Conservation (phyloP, 2,113 vertebrate species). For the Pelecanus crispus region DNA sequence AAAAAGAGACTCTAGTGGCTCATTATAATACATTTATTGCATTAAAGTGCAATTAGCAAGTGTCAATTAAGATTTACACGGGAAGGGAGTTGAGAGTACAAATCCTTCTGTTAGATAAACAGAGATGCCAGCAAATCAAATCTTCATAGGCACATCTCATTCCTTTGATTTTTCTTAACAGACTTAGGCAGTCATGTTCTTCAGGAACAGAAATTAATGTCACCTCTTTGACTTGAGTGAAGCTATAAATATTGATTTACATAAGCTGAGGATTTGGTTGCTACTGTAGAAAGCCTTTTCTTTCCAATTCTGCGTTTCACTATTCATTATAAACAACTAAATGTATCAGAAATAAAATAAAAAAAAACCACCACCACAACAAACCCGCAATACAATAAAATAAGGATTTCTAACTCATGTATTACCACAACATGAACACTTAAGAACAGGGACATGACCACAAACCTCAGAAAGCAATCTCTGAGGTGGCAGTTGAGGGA, state of each 20-base stretch:
- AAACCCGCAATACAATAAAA: neutral
- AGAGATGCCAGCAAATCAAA: neutral
- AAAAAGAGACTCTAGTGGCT: neutral
- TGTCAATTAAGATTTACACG: neutral
- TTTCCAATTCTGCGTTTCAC: neutral
- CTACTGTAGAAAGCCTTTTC: neutral
- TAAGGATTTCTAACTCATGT: neutral
- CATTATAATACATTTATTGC: neutral
- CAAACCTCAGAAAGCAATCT: neutral
- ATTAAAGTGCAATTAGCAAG: neutral
- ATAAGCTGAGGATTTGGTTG: neutral
- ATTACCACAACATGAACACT: neutral
- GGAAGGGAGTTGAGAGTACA: neutral
- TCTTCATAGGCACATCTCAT: neutral
- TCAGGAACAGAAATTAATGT: neutral
- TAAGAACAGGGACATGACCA: neutral
- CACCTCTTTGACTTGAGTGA: neutral
- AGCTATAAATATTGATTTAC: neutral
- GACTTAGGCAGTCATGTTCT: neutral
- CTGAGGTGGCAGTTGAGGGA: neutral
- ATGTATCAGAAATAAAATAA: neutral
- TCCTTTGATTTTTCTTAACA: constrained; percentile 1
- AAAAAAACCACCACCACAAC: neutral
- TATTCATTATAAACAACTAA: neutral
- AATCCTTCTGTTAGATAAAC: neutral